phyloP scores from a whole-genome alignment of 2,113 vertebrate species.

The Lipophrys pholis region DNA sequence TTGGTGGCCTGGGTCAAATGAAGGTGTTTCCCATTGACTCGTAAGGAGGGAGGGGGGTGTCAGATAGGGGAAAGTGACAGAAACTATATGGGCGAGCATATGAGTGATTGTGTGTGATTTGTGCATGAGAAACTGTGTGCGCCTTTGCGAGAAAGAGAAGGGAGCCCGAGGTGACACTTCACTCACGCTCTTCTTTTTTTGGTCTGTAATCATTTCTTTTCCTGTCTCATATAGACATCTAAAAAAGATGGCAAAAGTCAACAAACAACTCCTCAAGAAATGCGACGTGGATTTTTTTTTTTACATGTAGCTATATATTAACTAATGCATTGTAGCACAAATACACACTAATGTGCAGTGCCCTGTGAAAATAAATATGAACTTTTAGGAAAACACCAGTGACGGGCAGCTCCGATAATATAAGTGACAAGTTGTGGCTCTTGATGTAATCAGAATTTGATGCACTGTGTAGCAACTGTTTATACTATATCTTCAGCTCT shows the following conservation, averaged over 20 bases:
- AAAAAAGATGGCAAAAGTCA: constrained; percentile 53
- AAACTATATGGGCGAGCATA: constrained; percentile 30
- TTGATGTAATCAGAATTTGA: constrained; percentile 45
- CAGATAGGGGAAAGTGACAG: constrained; percentile 36
- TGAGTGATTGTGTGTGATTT: constrained; percentile 42
- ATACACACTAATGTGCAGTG: constrained; percentile 42
- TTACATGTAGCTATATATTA: constrained; percentile 42
- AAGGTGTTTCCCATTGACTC: constrained; percentile 60
- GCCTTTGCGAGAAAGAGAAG: constrained; percentile 4
- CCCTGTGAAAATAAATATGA: constrained; percentile 68
- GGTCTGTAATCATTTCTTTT: constrained; percentile 48
- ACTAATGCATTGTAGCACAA: constrained; percentile 59
- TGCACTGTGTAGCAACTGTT: constrained; percentile 25
- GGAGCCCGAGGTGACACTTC: constrained; percentile 53
- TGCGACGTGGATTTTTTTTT: constrained; percentile 35
- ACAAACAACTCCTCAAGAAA: constrained; percentile 48
- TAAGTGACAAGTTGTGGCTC: constrained; percentile 39
- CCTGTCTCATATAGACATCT: constrained; percentile 38
- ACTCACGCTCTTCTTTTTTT: constrained; percentile 24
- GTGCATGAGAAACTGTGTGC: constrained; percentile 9
- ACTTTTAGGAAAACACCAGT: constrained; percentile 58
- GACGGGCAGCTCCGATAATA: constrained; percentile 60
- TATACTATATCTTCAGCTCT: constrained; percentile 39
- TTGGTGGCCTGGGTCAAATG: constrained; percentile 71
- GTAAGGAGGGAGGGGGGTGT: constrained; percentile 12